Evolutionary conservation across 2,797 vertebrate species (phyloP), one percentile per base, ranked within the genome.

Genomic region (Melanotaenia boesemani): DNA sequence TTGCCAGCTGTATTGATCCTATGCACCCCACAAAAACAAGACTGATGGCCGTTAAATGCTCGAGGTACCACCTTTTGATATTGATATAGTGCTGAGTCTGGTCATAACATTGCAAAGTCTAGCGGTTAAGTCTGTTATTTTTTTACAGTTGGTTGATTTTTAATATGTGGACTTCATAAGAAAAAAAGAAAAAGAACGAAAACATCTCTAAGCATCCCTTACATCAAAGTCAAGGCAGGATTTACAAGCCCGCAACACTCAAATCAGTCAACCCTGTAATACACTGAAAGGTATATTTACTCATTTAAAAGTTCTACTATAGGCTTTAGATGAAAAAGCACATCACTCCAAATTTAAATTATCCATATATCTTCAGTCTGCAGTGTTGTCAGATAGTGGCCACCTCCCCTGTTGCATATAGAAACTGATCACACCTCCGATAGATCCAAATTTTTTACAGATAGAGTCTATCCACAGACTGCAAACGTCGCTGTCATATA

Each of bases 401-500:
- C 12, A 16, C 12, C 5, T 13, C 7, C 4, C 1, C 20, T 70
- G 26, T 48, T 36, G 34, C 24, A 46, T 34, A 32, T 30, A 0
- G 32, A 63, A 52, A 0, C 50, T 5, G 18, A 20, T 61, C 37
- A 70, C 62, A 61, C 7, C 5, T 22, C 55, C 39, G 4, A 63
- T 28, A 12, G 15, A 56, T 32, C 26, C 18, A 0, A 34, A 39
- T 52, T 64, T 34, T 50, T n/a, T 10, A 4, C 28, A 36, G 39
- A 24, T 18, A 13, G 68, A 24, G 32, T 39, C 20, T 65, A 54
- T 79, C 67, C 77, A 54, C 74, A 55, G 70, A 72, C 70, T 46
- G 9, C 78, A 81, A 74, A 86, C 76, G 81, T 68, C 83, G 67
- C 77, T 77, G 76, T 85, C 67, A 83, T 84, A 92, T 77, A 90